Evolutionary conservation across 2,888 invertebrate species (phyloP).

Genomic region (Limnephilus marmoratus): DNA sequence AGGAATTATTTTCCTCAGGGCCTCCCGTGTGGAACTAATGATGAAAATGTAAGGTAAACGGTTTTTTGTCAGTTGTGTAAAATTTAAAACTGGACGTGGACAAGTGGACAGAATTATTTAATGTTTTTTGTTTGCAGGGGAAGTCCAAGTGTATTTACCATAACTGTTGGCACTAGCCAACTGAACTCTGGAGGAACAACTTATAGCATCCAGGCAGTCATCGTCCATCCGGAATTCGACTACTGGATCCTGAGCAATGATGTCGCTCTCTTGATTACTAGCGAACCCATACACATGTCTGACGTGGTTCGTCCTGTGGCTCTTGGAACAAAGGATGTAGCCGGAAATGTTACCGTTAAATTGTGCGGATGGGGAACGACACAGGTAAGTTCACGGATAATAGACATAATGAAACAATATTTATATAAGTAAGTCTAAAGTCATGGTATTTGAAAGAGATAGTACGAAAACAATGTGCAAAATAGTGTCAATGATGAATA

Average conservation of each 20-base stretch:
- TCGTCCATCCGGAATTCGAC: slow-evolving; percentile 73
- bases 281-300: slow-evolving; percentile 72
- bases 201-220: slow-evolving; percentile 70
- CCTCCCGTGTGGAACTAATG: too few species aligned
- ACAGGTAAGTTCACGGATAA: slow-evolving; percentile 61
- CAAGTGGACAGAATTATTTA: background rate
- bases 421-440: too few species aligned
- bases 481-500: too few species aligned
- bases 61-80: too few species aligned
- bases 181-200: slow-evolving; percentile 72
- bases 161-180: slow-evolving; percentile 75
- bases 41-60: too few species aligned
- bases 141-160: slow-evolving; percentile 62
- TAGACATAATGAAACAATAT: background rate
- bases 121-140: background rate
- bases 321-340: slow-evolving; percentile 70
- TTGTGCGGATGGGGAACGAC: slow-evolving; percentile 76
- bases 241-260: slow-evolving; percentile 71
- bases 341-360: slow-evolving; percentile 69
- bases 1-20: too few species aligned
- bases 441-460: too few species aligned
- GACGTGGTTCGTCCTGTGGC: slow-evolving; percentile 71
- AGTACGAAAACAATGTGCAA: too few species aligned
- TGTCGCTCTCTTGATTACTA: slow-evolving; percentile 71
- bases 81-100: background rate